Evolutionary conservation across 2,113 vertebrate genomes (phyloP).

Genomic region (Mystacornis crossleyi): DNA sequence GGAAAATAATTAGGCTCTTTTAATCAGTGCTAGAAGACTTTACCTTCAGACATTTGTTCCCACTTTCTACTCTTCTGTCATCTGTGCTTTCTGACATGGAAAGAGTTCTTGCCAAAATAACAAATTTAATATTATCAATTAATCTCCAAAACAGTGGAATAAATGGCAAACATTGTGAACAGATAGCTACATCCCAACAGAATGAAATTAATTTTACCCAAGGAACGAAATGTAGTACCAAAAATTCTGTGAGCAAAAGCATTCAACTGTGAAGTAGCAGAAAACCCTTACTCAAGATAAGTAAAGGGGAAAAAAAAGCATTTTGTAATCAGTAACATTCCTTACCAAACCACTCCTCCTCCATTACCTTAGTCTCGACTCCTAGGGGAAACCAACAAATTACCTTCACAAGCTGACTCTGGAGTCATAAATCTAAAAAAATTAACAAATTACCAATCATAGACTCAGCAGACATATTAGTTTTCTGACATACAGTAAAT

Average conservation of each 20-base stretch:
- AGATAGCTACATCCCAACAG: background rate
- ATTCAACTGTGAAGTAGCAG: background rate
- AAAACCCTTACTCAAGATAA: background rate
- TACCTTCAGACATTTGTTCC: background rate
- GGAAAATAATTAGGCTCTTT: background rate
- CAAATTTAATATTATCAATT: background rate
- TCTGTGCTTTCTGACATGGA: background rate
- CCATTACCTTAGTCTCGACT: background rate
- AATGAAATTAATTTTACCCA: background rate
- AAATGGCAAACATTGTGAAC: fast-evolving
- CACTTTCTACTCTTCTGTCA: background rate
- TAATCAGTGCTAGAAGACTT: background rate
- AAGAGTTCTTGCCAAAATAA: background rate
- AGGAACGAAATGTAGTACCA: background rate
- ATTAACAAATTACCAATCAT: background rate
- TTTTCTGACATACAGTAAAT: background rate
- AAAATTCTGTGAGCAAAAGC: background rate
- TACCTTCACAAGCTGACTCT: background rate
- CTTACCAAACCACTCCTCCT: background rate
- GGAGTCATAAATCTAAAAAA: background rate
- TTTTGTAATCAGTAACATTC: background rate
- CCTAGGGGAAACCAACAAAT: background rate
- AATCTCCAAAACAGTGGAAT: background rate
- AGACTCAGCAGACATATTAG: background rate
- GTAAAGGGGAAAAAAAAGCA: background rate